Evolutionary conservation across 2,113 vertebrate genomes (phyloP).

Genomic region (Carassius gibelio): DNA sequence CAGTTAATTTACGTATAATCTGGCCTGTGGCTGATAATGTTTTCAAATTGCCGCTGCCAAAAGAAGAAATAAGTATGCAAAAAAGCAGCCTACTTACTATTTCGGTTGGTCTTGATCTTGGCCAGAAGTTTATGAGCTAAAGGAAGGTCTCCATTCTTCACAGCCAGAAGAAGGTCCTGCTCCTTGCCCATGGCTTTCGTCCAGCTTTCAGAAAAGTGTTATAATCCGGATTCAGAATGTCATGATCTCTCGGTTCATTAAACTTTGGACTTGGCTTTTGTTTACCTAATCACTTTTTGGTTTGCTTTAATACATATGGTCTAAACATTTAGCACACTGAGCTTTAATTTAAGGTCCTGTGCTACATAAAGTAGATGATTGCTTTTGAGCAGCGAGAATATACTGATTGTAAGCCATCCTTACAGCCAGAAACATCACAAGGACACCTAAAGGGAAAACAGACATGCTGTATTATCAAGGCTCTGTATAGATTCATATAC

Average conservation of each 20-base stretch:
- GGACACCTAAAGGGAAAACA: background rate
- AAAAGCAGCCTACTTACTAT: slow-evolving; percentile 67
- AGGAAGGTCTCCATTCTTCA: slow-evolving; percentile 76
- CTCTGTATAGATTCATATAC: background rate
- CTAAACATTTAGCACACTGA: background rate
- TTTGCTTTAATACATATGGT: background rate
- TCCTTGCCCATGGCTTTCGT: slow-evolving; percentile 73
- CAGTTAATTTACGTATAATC: background rate
- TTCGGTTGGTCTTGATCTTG: slow-evolving; percentile 77
- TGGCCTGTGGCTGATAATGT: background rate
- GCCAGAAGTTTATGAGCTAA: slow-evolving; percentile 74
- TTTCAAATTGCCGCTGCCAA: background rate
- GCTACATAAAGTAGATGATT: slow-evolving; percentile 1
- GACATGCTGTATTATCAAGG: background rate
- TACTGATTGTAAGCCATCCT: slow-evolving; percentile 11
- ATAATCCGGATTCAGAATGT: slow-evolving; percentile 24
- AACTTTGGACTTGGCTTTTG: slow-evolving; percentile 23
- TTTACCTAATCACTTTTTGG: background rate
- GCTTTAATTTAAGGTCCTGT: background rate
- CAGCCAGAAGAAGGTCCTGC: slow-evolving; percentile 76
- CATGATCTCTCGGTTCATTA: slow-evolving; percentile 9
- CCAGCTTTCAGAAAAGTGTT: slow-evolving; percentile 35
- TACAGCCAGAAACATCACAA: slow-evolving; percentile 18
- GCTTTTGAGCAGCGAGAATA: background rate
- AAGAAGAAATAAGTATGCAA: background rate